phyloP scores from a whole-genome alignment of 2,888 invertebrate species.

The Drosophila siamana region DNA sequence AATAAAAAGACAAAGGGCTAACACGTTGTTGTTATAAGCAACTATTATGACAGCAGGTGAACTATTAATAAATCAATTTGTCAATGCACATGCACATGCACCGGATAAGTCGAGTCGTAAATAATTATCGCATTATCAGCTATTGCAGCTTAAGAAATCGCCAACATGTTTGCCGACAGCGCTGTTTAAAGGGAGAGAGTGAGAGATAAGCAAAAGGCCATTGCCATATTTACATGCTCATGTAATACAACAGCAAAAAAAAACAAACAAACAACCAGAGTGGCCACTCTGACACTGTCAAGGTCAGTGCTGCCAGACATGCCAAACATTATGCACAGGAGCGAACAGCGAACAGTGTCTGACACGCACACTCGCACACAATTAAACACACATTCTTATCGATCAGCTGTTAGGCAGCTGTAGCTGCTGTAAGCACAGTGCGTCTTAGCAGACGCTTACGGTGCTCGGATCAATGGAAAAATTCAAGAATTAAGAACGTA shows the following conservation, averaged over 20 bases:
- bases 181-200: neutral
- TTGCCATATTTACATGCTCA: constrained; percentile 37
- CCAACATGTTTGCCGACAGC: constrained; percentile 3
- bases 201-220: constrained; percentile 35
- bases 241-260: constrained; percentile 4
- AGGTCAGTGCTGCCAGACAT: constrained; percentile 53
- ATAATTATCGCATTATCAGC: constrained; percentile 24
- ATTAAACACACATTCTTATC: neutral
- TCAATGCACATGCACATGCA: constrained; percentile 20
- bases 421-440: constrained; percentile 9
- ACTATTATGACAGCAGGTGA: neutral
- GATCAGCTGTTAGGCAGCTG: constrained; percentile 38
- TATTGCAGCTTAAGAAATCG: constrained; percentile 14
- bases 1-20: neutral
- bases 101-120: neutral
- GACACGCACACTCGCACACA: neutral
- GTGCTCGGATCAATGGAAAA: neutral
- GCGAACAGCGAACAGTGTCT: neutral
- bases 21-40: constrained; percentile 1
- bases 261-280: neutral
- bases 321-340: constrained; percentile 13
- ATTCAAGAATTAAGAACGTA: neutral
- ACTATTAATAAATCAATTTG: constrained; percentile 14
- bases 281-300: constrained; percentile 20
- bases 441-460: neutral